A percentile compares a stretch with the other conserved stretches of the same genome.
Evolutionary conservation across 2,888 invertebrate genomes (phyloP).

Genomic region (Pollenia amentaria): DNA sequence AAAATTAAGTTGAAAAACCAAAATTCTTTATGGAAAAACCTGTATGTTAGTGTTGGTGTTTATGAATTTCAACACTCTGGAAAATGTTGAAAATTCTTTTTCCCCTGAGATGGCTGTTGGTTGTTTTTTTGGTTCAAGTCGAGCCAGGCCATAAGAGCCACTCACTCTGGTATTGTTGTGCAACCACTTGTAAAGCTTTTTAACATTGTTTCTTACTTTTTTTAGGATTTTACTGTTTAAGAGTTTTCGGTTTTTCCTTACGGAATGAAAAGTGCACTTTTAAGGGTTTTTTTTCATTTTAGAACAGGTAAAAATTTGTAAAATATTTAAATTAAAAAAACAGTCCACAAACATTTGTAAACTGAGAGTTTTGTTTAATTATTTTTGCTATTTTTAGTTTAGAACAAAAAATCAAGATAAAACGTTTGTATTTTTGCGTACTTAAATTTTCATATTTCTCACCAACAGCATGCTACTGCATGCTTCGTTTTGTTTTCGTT

Average conservation of each 20-base stretch:
- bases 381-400: not conserved
- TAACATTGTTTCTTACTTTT: slow-evolving; percentile 20
- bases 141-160: slow-evolving; percentile 4
- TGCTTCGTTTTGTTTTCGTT: slow-evolving; percentile 24
- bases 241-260: not conserved
- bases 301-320: not conserved
- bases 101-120: slow-evolving; percentile 12
- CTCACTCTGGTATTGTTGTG: slow-evolving; percentile 22
- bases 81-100: slow-evolving; percentile 11
- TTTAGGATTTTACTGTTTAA: slow-evolving; percentile 24
- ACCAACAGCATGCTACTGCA: slow-evolving; percentile 18
- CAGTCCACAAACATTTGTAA: not conserved
- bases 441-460: slow-evolving; percentile 13
- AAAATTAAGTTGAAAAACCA: not conserved
- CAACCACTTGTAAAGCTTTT: slow-evolving; percentile 42
- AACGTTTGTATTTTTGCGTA: slow-evolving; percentile 18
- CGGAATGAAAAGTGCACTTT: not conserved
- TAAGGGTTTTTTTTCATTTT: not conserved
- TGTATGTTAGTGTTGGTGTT: not conserved
- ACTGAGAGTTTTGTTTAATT: slow-evolving; percentile 1
- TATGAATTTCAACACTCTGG: not conserved
- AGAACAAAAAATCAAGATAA: slow-evolving; percentile 12
- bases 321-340: slow-evolving; percentile 20
- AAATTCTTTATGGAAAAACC: not conserved
- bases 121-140: not conserved